Evolutionary conservation across 2,797 vertebrate species (phyloP).

Genomic region (Schizopygopsis pylzovi): DNA sequence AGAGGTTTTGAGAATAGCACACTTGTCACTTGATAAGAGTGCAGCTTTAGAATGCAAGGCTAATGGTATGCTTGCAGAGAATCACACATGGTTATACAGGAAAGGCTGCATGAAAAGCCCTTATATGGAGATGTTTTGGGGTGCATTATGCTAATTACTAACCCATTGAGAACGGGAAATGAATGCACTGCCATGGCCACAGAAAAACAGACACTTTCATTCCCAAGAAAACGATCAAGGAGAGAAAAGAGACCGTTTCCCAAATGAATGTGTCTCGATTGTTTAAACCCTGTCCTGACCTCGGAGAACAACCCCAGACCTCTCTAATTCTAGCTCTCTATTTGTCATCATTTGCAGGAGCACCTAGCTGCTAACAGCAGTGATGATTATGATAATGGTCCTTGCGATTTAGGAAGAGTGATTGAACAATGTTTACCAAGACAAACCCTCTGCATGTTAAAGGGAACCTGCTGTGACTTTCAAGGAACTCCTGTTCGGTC

Average conservation of each 20-base stretch:
- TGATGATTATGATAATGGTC: conserved; percentile 48
- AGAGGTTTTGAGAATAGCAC: not conserved
- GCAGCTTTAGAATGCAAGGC: not conserved
- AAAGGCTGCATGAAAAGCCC: not conserved
- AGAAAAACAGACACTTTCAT: conserved; percentile 27
- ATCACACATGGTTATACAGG: not conserved
- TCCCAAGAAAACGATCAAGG: conserved; percentile 20
- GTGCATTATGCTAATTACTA: conserved; percentile 3
- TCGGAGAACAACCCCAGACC: conserved; percentile 10
- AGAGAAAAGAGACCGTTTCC: conserved; percentile 18
- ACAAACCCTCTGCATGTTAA: conserved; percentile 30
- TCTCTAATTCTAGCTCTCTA: conserved; percentile 22
- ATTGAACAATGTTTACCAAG: conserved; percentile 45
- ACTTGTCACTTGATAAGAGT: conserved; percentile 5
- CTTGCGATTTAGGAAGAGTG: conserved; percentile 39
- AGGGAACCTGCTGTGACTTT: conserved; percentile 40
- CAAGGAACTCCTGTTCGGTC: not conserved
- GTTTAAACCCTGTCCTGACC: conserved; percentile 38
- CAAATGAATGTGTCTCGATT: conserved; percentile 39
- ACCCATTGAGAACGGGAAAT: conserved; percentile 1
- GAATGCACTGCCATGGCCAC: not conserved
- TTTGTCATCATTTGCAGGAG: conserved; percentile 49
- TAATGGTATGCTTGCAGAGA: not conserved
- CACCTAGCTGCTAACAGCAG: conserved; percentile 33
- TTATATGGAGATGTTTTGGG: conserved; percentile 19